Percentiles rank a stretch among this genome's conserved stretches.
These are phyloP conservation scores for Pammene fasciana DNA, from an alignment of 2,888 invertebrate genomes.

Conservation along the genomic window DNA sequence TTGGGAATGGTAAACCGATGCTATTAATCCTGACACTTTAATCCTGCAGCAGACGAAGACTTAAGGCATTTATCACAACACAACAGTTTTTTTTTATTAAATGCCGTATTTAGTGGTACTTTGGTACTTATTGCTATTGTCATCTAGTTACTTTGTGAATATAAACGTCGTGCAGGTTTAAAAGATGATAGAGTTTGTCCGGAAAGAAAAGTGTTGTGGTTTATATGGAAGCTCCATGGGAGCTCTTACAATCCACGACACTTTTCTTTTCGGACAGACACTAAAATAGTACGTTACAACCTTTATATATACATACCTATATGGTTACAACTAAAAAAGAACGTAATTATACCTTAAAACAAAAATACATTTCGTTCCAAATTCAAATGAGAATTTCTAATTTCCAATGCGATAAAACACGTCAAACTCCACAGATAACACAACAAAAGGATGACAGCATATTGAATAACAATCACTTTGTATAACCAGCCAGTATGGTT, in stretches of 20 bases:
- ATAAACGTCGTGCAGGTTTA: too few species aligned
- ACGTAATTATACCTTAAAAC: too few species aligned
- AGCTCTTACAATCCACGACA: too few species aligned
- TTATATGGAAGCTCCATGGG: too few species aligned
- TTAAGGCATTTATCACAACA: neutral
- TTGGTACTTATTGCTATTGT: neutral
- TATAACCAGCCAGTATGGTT: conserved; percentile 30
- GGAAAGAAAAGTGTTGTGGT: too few species aligned
- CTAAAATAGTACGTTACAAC: too few species aligned
- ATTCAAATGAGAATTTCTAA: conserved; percentile 28
- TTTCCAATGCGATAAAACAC: conserved; percentile 29
- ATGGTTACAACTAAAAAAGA: too few species aligned
- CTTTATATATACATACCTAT: too few species aligned
- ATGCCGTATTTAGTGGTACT: neutral
- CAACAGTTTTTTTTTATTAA: neutral
- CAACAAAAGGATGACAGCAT: conserved; percentile 32
- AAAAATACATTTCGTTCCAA: neutral
- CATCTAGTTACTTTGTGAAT: too few species aligned
- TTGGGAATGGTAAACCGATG: neutral
- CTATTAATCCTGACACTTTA: conserved; percentile 4
- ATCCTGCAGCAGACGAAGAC: conserved; percentile 1
- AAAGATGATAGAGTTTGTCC: neutral
- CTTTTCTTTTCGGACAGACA: too few species aligned
- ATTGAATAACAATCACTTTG: conserved; percentile 9
- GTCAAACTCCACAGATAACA: conserved; percentile 33